phyloP scores from a whole-genome alignment of 2,113 vertebrate genomes.

The Argyrosomus japonicus region DNA sequence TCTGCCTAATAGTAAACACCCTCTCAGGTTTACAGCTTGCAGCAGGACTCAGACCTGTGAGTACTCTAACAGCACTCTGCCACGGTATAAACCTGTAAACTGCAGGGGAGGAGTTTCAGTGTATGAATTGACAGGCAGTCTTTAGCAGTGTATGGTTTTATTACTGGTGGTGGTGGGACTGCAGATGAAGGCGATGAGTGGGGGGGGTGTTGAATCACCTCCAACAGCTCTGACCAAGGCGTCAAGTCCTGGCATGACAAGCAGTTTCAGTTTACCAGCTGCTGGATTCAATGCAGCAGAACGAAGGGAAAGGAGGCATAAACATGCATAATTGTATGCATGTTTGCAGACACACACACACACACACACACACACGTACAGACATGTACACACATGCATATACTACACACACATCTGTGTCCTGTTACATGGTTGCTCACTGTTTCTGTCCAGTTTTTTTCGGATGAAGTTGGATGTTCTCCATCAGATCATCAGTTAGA shows the following conservation, averaged over 20 bases:
- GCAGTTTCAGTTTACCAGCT: conserved; percentile 55
- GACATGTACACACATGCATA: conserved; percentile 14
- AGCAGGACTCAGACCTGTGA: conserved; percentile 36
- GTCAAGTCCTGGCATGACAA: conserved; percentile 52
- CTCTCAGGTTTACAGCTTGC: conserved; percentile 47
- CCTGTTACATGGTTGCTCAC: conserved; percentile 33
- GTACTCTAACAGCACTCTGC: conserved; percentile 35
- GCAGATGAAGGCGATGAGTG: neutral
- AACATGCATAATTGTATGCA: conserved; percentile 9
- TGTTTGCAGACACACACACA: conserved; percentile 16
- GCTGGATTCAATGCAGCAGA: conserved; percentile 31
- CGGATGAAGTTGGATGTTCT: conserved; percentile 40
- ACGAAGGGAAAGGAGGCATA: neutral
- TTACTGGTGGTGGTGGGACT: conserved; percentile 27
- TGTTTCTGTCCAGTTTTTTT: neutral
- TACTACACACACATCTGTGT: conserved; percentile 27
- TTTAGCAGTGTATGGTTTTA: conserved; percentile 53
- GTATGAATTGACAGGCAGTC: conserved; percentile 41
- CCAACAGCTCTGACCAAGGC: conserved; percentile 29
- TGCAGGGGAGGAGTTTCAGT: conserved; percentile 28
- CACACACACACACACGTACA: neutral
- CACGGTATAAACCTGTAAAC: conserved; percentile 52
- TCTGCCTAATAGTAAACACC: conserved; percentile 62
- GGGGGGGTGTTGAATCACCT: conserved; percentile 14
- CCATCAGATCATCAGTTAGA: conserved; percentile 18